Percentiles rank a stretch among this genome's conserved stretches.
Conservation (phyloP, 2,797 vertebrate species). For the Thunnus albacares region DNA sequence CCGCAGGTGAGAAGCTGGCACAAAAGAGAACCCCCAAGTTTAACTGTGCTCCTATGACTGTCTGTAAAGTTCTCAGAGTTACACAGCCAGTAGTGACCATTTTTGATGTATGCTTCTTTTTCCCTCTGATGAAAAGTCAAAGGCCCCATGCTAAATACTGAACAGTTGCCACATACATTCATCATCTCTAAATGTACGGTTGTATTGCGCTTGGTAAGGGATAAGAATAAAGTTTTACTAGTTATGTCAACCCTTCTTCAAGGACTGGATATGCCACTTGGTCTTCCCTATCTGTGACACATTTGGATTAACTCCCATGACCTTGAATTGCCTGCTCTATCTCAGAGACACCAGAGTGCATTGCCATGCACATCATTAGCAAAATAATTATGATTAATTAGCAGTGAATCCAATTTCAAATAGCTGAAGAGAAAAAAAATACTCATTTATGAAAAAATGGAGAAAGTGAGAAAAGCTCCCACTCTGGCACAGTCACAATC, state of each 20-base stretch:
- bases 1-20: constrained; percentile 87
- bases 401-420: constrained; percentile 80
- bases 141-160: neutral
- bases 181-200: neutral
- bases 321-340: constrained; percentile 76
- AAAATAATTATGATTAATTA: constrained; percentile 87
- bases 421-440: constrained; percentile 66
- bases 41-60: neutral
- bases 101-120: neutral
- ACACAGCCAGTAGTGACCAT: neutral
- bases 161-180: constrained; percentile 4
- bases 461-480: constrained; percentile 62
- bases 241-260: constrained; percentile 23
- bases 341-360: constrained; percentile 67
- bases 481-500: constrained; percentile 67
- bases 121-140: constrained; percentile 9
- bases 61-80: constrained; percentile 1
- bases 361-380: constrained; percentile 79
- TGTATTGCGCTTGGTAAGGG: neutral
- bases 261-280: constrained; percentile 26
- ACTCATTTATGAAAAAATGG: constrained; percentile 53
- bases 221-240: constrained; percentile 7
- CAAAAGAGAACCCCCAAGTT: neutral
- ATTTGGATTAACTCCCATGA: constrained; percentile 76
- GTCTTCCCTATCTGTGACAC: constrained; percentile 60